A percentile compares a stretch with the other conserved stretches of the same genome.
These are phyloP conservation scores for human DNA, from an alignment of 2,113 vertebrate species.

Conservation along the genomic window GRCh38 chr2:3580001-3580500, in stretches of 20 bases:
- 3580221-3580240: constrained; percentile 98
- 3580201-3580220: constrained; percentile 99
- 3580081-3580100: neutral
- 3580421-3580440: neutral
- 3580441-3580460: neutral
- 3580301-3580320: rapidly evolving
- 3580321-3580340: rapidly evolving
- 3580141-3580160: constrained; percentile 98
- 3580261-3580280: constrained; percentile 73
- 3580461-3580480: neutral
- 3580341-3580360: too few relatives aligned
- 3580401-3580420: too few relatives aligned
- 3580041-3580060: neutral
- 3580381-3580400: rapidly evolving
- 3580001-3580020: neutral
- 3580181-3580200: constrained; percentile 96
- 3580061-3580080: rapidly evolving
- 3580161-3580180: constrained; percentile 98
- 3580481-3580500: rapidly evolving
- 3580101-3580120: constrained; percentile 92
- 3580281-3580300: rapidly evolving
- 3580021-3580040: rapidly evolving
- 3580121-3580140: constrained; percentile 96
- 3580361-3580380: neutral
- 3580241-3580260: constrained; percentile 99